A percentile compares a stretch with the other conserved stretches of the same genome.
Conservation (phyloP, 2,888 invertebrate species). For the Drosophila ezoana region DNA sequence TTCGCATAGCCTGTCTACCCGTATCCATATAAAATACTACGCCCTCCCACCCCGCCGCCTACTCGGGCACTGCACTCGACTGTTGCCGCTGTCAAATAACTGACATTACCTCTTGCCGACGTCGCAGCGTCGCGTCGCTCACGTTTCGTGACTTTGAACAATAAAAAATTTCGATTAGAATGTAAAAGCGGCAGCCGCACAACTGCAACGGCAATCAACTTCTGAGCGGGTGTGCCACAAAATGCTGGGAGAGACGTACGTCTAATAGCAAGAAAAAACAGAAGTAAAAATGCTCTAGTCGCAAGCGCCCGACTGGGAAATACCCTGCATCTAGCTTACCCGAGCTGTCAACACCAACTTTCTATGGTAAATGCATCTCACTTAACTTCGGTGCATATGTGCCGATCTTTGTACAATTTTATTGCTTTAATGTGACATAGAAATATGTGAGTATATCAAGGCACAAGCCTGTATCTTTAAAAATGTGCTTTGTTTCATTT, state of each 20-base stretch:
- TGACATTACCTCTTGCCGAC: slow-evolving; percentile 69
- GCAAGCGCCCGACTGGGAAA: too few species aligned
- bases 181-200: slow-evolving; percentile 68
- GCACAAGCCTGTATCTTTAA: too few species aligned
- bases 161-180: slow-evolving; percentile 80
- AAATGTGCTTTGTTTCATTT: too few species aligned
- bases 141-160: slow-evolving; percentile 77
- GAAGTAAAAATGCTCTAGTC: too few species aligned
- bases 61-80: slow-evolving; percentile 69
- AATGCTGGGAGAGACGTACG: slow-evolving; percentile 29
- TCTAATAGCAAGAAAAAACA: slow-evolving; percentile 56
- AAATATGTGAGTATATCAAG: too few species aligned
- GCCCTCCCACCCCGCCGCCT: background rate
- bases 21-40: background rate
- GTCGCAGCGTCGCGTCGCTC: slow-evolving; percentile 46
- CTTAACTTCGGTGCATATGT: too few species aligned
- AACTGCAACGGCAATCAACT: slow-evolving; percentile 70
- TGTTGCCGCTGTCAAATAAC: slow-evolving; percentile 76
- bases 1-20: slow-evolving; percentile 45
- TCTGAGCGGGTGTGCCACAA: slow-evolving; percentile 45
- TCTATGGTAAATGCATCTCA: too few species aligned
- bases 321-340: too few species aligned
- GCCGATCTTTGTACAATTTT: too few species aligned
- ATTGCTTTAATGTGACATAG: too few species aligned
- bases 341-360: too few species aligned